phyloP scores from a whole-genome alignment of 2,113 vertebrate genomes.

The Scartelaos histophorus region DNA sequence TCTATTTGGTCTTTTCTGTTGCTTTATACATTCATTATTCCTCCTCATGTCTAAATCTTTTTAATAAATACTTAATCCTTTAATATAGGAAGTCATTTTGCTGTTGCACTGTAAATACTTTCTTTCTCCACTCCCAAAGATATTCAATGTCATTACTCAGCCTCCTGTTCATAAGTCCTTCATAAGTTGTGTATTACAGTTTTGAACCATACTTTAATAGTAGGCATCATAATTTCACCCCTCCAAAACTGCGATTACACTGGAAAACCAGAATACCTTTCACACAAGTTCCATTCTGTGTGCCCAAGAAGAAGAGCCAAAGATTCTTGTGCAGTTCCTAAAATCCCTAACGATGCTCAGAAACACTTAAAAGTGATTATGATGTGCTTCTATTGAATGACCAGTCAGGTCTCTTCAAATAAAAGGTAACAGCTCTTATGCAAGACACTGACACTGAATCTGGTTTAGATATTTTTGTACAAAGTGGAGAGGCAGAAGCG shows the following conservation, averaged over 20 bases:
- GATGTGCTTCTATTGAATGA: constrained; percentile 28
- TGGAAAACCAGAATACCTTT: neutral
- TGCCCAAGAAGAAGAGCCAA: neutral
- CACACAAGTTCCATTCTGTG: neutral
- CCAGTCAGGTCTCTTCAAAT: constrained; percentile 23
- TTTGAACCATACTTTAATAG: neutral
- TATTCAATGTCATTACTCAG: too few species aligned
- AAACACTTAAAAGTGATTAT: constrained; percentile 14
- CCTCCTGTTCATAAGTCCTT: neutral
- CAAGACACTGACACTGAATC: constrained; percentile 45
- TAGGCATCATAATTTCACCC: neutral
- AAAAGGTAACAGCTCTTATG: constrained; percentile 39
- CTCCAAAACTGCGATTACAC: too few species aligned
- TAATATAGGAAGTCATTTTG: neutral
- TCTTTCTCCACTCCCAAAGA: too few species aligned
- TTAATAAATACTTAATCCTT: neutral
- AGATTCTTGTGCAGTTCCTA: neutral
- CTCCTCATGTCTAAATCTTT: neutral
- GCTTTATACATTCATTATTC: neutral
- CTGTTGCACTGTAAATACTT: too few species aligned
- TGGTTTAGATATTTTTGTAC: constrained; percentile 46
- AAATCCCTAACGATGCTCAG: constrained; percentile 16
- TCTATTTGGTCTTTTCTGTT: neutral
- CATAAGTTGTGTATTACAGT: neutral
- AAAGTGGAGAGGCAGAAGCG: constrained; percentile 48